Evolutionary conservation across 1,140 invertebrate genomes (phyloP), one percentile per base, ranked within the genome.

Genomic region (Aphelinus atriplicis): DNA sequence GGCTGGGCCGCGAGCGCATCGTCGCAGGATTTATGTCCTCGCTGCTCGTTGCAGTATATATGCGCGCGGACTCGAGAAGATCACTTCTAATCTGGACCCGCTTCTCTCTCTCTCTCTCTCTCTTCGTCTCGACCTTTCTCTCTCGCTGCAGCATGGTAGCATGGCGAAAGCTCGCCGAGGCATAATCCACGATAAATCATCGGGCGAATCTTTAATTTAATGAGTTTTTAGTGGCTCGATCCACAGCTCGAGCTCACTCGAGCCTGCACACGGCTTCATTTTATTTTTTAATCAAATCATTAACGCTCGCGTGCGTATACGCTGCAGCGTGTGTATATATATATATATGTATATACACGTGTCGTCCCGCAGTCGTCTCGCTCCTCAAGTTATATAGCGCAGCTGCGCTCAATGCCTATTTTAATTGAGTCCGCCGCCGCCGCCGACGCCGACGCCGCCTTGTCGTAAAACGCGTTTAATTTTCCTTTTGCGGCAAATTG

Each of bases 121-220:
- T 50, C 9, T 9, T 53, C 51, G 2, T 48, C 62, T 47, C 45
- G 3, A 2, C 26, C 47, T 6, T 64, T n/a, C 3, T 64, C 45
- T 47, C 74, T 76, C 79, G 75, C 73, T 81, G 80, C 80, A 81
- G 81, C 56, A 80, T 82, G 82, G 81, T 77, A 77, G 82, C 61
- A 10, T 47, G 42, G 4, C 70, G 9, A 56, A 63, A 57, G 58
- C 62, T 45, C 56, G 51, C 51, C 4, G 77, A 81, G 82, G 79
- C 79, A 82, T 84, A 87, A 86, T 87, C 81, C 80, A 85, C 84
- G 84, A 88, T 88, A 88, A 86, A 88, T 88, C 86, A 87, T 80
- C 80, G 55, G 61, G 68, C 73, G 82, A 82, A 87, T 86, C 84
- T 85, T 81, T 83, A 78, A 79, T 85, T 86, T 87, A 88, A 88